Conservation (phyloP, 2,888 invertebrate genomes). For the Epinotia nisella region DNA sequence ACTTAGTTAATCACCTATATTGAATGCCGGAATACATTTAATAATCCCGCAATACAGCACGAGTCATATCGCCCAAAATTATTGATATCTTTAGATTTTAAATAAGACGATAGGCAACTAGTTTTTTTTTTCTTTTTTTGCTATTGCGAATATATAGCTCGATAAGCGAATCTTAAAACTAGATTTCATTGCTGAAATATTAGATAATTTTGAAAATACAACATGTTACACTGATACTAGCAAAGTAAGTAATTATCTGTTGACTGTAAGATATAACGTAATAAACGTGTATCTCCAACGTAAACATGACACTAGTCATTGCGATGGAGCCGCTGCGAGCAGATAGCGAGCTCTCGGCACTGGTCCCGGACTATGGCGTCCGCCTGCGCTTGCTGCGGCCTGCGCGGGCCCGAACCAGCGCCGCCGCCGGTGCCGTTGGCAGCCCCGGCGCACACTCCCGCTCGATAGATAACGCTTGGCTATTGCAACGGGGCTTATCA, state of each 20-base stretch:
- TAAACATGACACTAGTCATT: constrained; percentile 70
- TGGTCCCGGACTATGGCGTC: constrained; percentile 60
- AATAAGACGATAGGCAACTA: neutral
- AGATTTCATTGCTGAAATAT: neutral
- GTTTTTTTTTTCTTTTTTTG: too few relatives aligned
- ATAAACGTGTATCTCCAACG: constrained; percentile 79
- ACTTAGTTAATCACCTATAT: neutral
- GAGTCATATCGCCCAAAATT: constrained; percentile 5
- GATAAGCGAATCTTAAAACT: too few relatives aligned
- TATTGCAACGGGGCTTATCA: constrained; percentile 65
- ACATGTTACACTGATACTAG: constrained; percentile 4
- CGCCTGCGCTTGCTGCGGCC: constrained; percentile 27
- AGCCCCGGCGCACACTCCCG: constrained; percentile 27
- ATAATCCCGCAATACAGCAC: neutral
- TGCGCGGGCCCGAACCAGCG: constrained; percentile 42
- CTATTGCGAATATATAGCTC: too few relatives aligned
- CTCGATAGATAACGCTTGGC: constrained; percentile 44
- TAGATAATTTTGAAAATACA: constrained; percentile 5
- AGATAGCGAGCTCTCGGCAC: constrained; percentile 68
- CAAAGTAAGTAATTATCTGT: constrained; percentile 39
- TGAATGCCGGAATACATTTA: neutral
- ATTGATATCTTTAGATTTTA: neutral
- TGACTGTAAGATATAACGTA: constrained; percentile 65
- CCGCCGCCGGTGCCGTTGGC: constrained; percentile 47
- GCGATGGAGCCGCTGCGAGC: constrained; percentile 65